A percentile compares a stretch with the other conserved stretches of the same genome.
Conservation (phyloP, 2,113 vertebrate species). For the Cnemophilus loriae region DNA sequence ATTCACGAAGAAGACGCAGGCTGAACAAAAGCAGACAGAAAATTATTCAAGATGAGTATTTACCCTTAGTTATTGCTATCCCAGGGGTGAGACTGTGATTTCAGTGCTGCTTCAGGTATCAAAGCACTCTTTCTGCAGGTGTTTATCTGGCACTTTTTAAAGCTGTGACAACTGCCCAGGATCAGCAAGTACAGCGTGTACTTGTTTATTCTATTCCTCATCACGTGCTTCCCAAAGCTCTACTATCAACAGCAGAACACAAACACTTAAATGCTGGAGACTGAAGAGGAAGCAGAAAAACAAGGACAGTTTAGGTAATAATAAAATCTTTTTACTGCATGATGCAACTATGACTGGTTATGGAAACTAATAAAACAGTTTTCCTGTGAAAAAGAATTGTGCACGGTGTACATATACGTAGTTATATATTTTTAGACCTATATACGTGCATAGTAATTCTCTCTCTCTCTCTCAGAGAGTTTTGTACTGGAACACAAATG, state of each 20-base stretch:
- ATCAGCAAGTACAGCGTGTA: not conserved
- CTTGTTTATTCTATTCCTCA: not conserved
- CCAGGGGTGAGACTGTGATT: not conserved
- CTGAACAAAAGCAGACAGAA: not conserved
- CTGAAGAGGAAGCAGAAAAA: not conserved
- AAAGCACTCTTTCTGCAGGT: not conserved
- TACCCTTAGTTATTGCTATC: not conserved
- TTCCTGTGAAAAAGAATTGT: not conserved
- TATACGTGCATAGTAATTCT: not conserved
- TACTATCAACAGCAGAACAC: not conserved
- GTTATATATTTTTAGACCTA: not conserved
- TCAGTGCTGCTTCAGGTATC: not conserved
- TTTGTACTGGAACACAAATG: not conserved
- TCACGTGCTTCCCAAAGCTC: not conserved
- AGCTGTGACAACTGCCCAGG: not conserved
- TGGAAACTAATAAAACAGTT: not conserved
- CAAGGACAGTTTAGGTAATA: not conserved
- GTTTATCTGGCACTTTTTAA: not conserved
- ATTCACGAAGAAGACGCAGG: not conserved
- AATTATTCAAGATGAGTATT: not conserved
- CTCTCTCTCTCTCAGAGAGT: not conserved
- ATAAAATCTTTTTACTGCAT: not conserved
- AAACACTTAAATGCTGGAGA: not conserved
- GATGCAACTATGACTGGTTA: not conserved
- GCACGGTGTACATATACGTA: accelerated